Percentiles rank a stretch among this genome's conserved stretches.
phyloP scores from a whole-genome alignment of 2,888 invertebrate species.

The Coenonympha arcania region DNA sequence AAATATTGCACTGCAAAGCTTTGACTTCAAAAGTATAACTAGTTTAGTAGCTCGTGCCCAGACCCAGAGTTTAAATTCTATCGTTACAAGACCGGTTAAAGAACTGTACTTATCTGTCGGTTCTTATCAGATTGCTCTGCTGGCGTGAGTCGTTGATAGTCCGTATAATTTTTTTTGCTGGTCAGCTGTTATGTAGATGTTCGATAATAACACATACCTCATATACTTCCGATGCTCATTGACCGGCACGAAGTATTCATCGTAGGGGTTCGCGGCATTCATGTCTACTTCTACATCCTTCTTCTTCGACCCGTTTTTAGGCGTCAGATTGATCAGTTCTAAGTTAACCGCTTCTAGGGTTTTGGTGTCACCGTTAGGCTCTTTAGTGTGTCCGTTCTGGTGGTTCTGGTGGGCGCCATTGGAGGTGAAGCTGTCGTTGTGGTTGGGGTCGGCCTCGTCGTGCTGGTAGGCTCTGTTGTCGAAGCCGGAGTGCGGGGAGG shows the following conservation, averaged over 20 bases:
- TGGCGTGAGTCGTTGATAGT: slow-evolving; percentile 2
- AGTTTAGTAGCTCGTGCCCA: not conserved
- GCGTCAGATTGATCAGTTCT: slow-evolving; percentile 83
- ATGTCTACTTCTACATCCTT: slow-evolving; percentile 78
- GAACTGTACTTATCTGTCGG: slow-evolving; percentile 32
- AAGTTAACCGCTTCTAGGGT: slow-evolving; percentile 82
- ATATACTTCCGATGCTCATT: slow-evolving; percentile 89
- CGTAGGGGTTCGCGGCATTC: slow-evolving; percentile 81
- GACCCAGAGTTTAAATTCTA: slow-evolving; percentile 13
- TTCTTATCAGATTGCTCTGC: slow-evolving; percentile 28
- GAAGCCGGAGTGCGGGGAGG: slow-evolving; percentile 42
- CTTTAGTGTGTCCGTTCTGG: slow-evolving; percentile 59
- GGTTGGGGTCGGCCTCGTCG: slow-evolving; percentile 62
- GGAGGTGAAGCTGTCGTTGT: slow-evolving; percentile 69
- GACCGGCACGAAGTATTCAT: slow-evolving; percentile 89
- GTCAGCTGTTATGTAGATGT: too few species aligned
- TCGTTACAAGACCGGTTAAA: slow-evolving; percentile 26
- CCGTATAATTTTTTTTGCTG: too few species aligned
- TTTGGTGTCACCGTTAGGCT: slow-evolving; percentile 63
- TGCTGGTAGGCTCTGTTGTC: slow-evolving; percentile 68
- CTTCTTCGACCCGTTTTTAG: slow-evolving; percentile 76
- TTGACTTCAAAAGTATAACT: too few species aligned
- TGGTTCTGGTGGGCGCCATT: slow-evolving; percentile 54
- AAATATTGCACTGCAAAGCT: too few species aligned
- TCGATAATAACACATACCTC: slow-evolving; percentile 79